Conservation (phyloP, 2,113 vertebrate species). For the Chaenogobius annularis region DNA sequence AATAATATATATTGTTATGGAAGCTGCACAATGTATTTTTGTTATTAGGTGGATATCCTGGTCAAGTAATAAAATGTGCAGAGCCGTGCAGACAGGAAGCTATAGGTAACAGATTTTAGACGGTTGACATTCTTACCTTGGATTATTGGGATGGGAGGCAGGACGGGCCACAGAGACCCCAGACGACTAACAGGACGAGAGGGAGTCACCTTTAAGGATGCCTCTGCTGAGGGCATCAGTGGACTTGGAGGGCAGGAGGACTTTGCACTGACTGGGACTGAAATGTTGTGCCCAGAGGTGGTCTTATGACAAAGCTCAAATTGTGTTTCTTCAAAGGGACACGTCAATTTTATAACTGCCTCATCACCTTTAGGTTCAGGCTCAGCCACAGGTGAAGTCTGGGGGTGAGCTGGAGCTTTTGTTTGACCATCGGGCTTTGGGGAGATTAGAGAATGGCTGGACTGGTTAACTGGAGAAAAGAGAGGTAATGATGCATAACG, state of each 20-base stretch:
- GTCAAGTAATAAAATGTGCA: conserved; percentile 23
- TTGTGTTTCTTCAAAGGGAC: neutral
- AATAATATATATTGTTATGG: neutral
- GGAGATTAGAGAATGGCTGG: neutral
- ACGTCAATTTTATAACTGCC: neutral
- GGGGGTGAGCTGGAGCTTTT: neutral
- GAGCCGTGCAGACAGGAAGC: conserved; percentile 65
- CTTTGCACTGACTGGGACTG: conserved; percentile 32
- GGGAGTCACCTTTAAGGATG: conserved; percentile 40
- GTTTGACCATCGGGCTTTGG: neutral
- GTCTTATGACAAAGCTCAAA: neutral
- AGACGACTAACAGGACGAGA: conserved; percentile 49
- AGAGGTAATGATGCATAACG: neutral
- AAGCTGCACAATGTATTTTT: conserved; percentile 64
- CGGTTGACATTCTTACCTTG: conserved; percentile 83
- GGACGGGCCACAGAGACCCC: conserved; percentile 73
- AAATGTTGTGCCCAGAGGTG: conserved; percentile 11
- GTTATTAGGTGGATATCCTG: conserved; percentile 71
- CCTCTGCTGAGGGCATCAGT: conserved; percentile 39
- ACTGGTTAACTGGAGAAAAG: neutral
- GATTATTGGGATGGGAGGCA: conserved; percentile 79
- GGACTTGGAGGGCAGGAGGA: conserved; percentile 57
- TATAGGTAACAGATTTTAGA: conserved; percentile 79
- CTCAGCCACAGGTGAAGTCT: neutral
- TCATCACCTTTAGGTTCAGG: conserved; percentile 4